Evolutionary conservation across 2,888 invertebrate species (phyloP).

Genomic region (Podabrus alpinus): DNA sequence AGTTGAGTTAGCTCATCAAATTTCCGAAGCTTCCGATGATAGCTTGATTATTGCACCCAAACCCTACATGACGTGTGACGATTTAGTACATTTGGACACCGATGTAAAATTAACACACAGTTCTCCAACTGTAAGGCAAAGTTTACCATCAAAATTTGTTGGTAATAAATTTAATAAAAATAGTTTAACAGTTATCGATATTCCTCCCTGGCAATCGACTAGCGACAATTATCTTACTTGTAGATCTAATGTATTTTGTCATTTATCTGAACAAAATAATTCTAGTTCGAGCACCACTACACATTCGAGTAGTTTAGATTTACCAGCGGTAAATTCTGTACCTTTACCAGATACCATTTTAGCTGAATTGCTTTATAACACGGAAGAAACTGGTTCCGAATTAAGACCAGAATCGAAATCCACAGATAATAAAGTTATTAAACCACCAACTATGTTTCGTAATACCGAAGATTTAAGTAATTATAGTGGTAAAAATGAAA

Average conservation of each 20-base stretch:
- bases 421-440: conserved; percentile 47
- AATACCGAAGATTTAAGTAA: conserved; percentile 17
- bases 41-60: conserved; percentile 62
- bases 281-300: conserved; percentile 50
- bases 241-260: conserved; percentile 11
- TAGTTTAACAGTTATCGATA: conserved; percentile 61
- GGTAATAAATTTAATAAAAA: conserved; percentile 63
- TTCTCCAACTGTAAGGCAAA: conserved; percentile 60
- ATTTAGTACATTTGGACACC: conserved; percentile 68
- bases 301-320: conserved; percentile 63
- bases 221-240: conserved; percentile 51
- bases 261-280: conserved; percentile 28
- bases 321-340: conserved; percentile 55
- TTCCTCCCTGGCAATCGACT: conserved; percentile 58
- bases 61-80: conserved; percentile 68
- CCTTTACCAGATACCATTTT: conserved; percentile 59
- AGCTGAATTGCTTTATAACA: conserved; percentile 61
- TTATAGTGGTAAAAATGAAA: conserved; percentile 50
- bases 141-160: conserved; percentile 68
- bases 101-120: conserved; percentile 59
- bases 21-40: conserved; percentile 64
- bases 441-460: conserved; percentile 66
- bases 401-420: conserved; percentile 22
- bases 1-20: conserved; percentile 51
- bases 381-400: conserved; percentile 35